Conservation (phyloP, 2,797 vertebrate species). For the Alosa sapidissima region DNA sequence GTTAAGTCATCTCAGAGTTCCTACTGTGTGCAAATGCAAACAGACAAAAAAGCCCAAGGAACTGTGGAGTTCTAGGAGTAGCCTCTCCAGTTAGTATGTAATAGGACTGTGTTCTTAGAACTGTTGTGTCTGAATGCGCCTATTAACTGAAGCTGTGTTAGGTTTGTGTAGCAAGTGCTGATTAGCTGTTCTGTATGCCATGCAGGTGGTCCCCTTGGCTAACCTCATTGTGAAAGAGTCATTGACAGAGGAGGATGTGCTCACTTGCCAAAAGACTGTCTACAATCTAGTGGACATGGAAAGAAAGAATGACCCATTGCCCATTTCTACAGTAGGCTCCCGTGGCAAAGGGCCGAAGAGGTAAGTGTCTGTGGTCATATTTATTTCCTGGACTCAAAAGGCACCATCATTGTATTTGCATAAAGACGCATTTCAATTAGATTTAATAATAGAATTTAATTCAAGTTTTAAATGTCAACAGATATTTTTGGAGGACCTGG, state of each 20-base stretch:
- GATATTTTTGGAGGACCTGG: neutral
- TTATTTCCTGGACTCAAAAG: neutral
- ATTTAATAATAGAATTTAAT: neutral
- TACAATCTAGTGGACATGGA: constrained; percentile 99
- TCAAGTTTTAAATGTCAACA: neutral
- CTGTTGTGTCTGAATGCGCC: too few relatives aligned
- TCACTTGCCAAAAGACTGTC: constrained; percentile 97
- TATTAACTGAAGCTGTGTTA: too few relatives aligned
- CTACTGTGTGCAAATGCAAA: too few relatives aligned
- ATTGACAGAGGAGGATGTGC: constrained; percentile 92
- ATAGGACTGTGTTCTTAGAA: too few relatives aligned
- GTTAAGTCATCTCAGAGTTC: too few relatives aligned
- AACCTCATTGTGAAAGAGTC: constrained; percentile 95
- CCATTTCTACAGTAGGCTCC: constrained; percentile 96
- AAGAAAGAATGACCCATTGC: constrained; percentile 95
- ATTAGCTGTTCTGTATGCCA: neutral
- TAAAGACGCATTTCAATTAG: neutral
- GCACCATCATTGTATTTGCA: neutral
- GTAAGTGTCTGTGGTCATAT: constrained; percentile 58
- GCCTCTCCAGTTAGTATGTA: too few relatives aligned
- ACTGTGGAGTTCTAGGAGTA: too few relatives aligned
- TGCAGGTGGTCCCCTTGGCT: constrained; percentile 94
- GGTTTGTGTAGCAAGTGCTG: neutral
- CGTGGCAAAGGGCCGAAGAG: constrained; percentile 98
- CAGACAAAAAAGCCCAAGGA: too few relatives aligned